Conservation (phyloP, 2,113 vertebrate genomes). For the Solea senegalensis region DNA sequence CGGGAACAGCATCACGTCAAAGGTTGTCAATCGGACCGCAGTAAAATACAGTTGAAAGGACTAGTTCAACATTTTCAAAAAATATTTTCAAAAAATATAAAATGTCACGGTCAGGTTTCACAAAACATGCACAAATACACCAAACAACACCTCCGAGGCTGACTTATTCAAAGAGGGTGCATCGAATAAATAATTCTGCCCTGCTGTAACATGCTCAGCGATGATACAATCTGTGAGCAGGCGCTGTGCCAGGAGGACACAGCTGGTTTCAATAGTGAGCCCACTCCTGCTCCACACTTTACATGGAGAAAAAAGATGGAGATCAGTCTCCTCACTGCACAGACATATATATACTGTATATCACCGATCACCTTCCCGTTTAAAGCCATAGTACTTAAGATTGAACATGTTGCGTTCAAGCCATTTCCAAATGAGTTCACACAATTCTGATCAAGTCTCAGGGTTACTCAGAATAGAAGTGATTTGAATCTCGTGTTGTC, state of each 20-base stretch:
- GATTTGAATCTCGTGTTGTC: too few relatives aligned
- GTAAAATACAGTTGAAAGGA: too few relatives aligned
- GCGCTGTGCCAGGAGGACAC: not conserved
- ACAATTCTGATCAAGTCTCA: too few relatives aligned
- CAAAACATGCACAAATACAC: not conserved
- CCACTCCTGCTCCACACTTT: not conserved
- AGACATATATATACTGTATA: too few relatives aligned
- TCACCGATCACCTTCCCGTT: not conserved
- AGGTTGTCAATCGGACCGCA: too few relatives aligned
- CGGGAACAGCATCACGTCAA: conserved; percentile 34
- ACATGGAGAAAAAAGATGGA: not conserved
- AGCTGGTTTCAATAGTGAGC: not conserved
- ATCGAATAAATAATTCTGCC: conserved; percentile 3
- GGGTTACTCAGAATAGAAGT: too few relatives aligned
- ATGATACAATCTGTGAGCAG: conserved; percentile 2
- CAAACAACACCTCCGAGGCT: not conserved
- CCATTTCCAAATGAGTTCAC: too few relatives aligned
- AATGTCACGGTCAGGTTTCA: not conserved
- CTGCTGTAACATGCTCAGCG: not conserved
- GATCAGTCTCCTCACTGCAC: too few relatives aligned
- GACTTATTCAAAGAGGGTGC: not conserved
- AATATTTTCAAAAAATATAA: not conserved
- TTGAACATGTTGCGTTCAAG: too few relatives aligned
- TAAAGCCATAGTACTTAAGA: too few relatives aligned
- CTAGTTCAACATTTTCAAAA: not conserved